phyloP scores from a whole-genome alignment of 2,888 invertebrate genomes.

The Pherbina coryleti region DNA sequence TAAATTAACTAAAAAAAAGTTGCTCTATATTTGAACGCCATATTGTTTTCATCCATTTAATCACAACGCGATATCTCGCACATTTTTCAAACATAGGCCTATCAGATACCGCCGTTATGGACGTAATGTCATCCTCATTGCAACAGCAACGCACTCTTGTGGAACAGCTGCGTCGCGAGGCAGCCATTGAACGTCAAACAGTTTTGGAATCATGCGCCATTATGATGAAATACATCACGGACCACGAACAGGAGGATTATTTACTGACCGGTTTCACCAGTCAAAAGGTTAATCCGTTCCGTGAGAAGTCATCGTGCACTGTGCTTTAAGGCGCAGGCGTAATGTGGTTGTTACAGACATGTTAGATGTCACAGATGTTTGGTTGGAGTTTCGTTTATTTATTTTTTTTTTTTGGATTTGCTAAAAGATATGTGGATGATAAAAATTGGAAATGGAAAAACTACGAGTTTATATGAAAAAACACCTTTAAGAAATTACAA shows the following conservation, averaged over 20 bases:
- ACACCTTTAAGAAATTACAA: neutral
- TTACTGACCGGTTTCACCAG: constrained; percentile 94
- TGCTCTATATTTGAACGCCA: neutral
- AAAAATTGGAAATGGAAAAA: neutral
- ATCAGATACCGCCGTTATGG: constrained; percentile 91
- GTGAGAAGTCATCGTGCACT: constrained; percentile 92
- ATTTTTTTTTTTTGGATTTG: neutral
- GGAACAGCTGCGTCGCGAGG: constrained; percentile 93
- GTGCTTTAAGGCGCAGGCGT: constrained; percentile 75
- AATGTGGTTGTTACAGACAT: neutral
- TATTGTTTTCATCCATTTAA: constrained; percentile 4
- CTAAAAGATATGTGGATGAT: neutral
- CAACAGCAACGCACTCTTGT: constrained; percentile 93
- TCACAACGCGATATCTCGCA: neutral
- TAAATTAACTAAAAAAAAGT: neutral
- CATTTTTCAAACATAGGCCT: constrained; percentile 81
- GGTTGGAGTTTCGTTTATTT: constrained; percentile 20
- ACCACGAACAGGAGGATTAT: constrained; percentile 95
- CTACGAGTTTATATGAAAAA: constrained; percentile 16
- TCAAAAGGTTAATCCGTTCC: constrained; percentile 96
- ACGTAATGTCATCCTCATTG: constrained; percentile 93
- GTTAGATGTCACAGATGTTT: neutral
- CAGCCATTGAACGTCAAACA: constrained; percentile 87
- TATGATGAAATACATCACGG: constrained; percentile 90
- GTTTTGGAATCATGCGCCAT: constrained; percentile 94